Evolutionary conservation across 2,113 vertebrate genomes (phyloP), one percentile per base, ranked within the genome.

Genomic region (human (Homo sapiens)): DNA sequence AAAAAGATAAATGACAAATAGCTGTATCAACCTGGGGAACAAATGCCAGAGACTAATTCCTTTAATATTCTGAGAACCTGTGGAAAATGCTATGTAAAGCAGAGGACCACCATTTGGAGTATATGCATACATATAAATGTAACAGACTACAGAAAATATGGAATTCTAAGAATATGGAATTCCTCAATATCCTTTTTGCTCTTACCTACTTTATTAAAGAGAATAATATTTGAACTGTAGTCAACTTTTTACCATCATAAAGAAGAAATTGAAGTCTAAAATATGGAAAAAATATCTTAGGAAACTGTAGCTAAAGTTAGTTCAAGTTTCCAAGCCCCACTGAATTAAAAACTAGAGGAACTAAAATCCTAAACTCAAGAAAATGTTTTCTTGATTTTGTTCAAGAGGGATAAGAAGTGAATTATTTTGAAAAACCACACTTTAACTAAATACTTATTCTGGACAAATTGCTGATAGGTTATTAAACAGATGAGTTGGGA

Each of bases 321-420:
- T 22, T 88, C 57, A 68, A 90, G 52, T 68, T 80, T 72, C 27
- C 40, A 75, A 59, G 23, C 18, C 20, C 86, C 38, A 18, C 10
- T 64, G n/a, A 66, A 48, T 75, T 66, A 89, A 73, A 89, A 48
- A 35, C 35, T 43, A 8, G 0, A 90, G 66, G 30, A 30, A 64
- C 11, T 20, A 23, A 35, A 89, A 88, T 2, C 12, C 8, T 79
- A 72, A 50, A 50, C 30, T 73, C 16, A 96, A 89, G n/a, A 80
- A 64, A 66, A 76, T 48, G 35, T 89, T 55, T 91, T 92, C 23
- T n/a, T 84, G 64, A 75, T 94, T 92, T 73, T 89, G 20, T 85
- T 96, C 32, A n/a, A 66, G 94, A 73, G 12, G 20, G 52, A 27
- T 66, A 96, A 94, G 14, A 94, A 89, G 52, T 25, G 2, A 61